Base-by-base conservation (phyloP, 2,113 vertebrate species). In the Scolopax mira region DNA sequence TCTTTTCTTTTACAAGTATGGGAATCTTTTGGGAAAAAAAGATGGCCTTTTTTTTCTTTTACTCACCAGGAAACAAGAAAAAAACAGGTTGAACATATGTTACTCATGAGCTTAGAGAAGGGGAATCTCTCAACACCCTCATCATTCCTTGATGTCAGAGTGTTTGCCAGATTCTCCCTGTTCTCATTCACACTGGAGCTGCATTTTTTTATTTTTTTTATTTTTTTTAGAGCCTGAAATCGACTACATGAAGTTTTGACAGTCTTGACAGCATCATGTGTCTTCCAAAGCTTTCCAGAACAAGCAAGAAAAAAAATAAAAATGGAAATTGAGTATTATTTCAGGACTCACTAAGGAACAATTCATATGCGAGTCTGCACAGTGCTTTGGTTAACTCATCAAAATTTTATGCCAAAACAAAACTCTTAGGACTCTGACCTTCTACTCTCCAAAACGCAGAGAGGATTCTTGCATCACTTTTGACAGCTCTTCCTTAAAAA, bases 161-260 rank as follows among this genome's bases (percentile, higher is more conserved):
- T 79, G 55, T 70, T 86, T 95, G 88, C 75, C 94, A 96, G 79
- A 62, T 94, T 94, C 84, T 88, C 51, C 67, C 72, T 51, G 55
- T 85, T 90, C 92, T 58, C 83, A 70, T 91, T 96, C 93, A 90
- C 81, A 85, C 33, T 5, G 21, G n/a, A 42, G 46, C 13, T 42
- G 52, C 33, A 11, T 52, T 37, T 88, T 88, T 73, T 60, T 41
- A 24, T 8, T 51, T 39, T 37, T 37, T 35, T 39, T 35, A 17
- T 33, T 17, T 61, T 79, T 71, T 77, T 64, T 1, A 37, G 21
- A 86, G 52, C 48, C 48, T 75, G 39, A 90, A 84, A 86, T 37
- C 49, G 54, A 49, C 75, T 90, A 9, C 9, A 44, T 90, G 90
- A 93, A 89, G 65, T 95, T 96, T 93, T 96, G 96, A 96, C 94